Percentiles rank a stretch among this genome's conserved stretches.
Conservation (phyloP, 2,113 vertebrate genomes). For the Silurus meridionalis region DNA sequence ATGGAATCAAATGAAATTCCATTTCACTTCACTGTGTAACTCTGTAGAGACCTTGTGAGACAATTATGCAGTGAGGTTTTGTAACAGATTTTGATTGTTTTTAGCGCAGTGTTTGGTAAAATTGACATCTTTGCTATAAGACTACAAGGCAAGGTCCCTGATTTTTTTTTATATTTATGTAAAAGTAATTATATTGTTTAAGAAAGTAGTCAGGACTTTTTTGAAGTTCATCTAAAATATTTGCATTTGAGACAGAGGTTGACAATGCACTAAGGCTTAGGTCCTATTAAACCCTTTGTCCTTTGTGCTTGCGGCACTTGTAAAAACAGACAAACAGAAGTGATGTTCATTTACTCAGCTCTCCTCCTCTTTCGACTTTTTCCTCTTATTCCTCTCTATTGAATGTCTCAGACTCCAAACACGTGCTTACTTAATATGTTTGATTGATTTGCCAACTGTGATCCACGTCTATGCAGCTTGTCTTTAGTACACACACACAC, state of each 20-base stretch:
- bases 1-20: not conserved
- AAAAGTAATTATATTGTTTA: too few relatives aligned
- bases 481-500: constrained; percentile 39
- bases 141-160: not conserved
- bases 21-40: not conserved
- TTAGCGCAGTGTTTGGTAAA: not conserved
- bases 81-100: not conserved
- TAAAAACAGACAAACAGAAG: constrained; percentile 42
- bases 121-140: not conserved
- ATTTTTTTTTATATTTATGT: not conserved
- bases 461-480: constrained; percentile 48
- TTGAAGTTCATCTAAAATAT: not conserved
- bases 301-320: not conserved
- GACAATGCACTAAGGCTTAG: not conserved
- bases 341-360: constrained; percentile 37
- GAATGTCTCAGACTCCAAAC: constrained; percentile 46
- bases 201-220: too few relatives aligned
- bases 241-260: not conserved
- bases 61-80: not conserved
- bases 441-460: constrained; percentile 66
- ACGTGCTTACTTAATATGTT: constrained; percentile 65
- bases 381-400: constrained; percentile 19
- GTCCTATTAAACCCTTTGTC: constrained; percentile 10
- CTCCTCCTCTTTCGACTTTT: not conserved
- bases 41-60: not conserved